Evolutionary conservation across 2,888 invertebrate genomes (phyloP).

Genomic region (Cistogaster globosa): DNA sequence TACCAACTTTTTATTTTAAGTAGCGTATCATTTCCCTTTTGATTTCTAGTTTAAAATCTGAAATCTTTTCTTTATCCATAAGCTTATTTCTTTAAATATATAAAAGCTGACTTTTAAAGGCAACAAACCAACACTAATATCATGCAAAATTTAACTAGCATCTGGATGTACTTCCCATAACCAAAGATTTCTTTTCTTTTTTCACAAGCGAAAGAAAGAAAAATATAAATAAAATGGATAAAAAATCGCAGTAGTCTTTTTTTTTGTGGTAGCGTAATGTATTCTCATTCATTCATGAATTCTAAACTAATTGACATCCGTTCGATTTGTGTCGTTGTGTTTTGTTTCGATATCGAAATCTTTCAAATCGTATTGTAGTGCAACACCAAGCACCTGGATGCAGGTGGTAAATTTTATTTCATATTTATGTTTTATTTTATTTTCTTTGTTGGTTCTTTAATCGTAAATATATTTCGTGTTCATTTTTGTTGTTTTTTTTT

Average conservation of each 20-base stretch:
- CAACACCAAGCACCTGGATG: conserved; percentile 77
- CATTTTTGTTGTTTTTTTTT: conserved; percentile 65
- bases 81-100: conserved; percentile 23
- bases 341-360: conserved; percentile 58
- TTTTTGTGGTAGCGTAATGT: conserved; percentile 53
- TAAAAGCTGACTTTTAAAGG: conserved; percentile 29
- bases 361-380: conserved; percentile 58
- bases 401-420: conserved; percentile 75
- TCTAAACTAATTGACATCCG: conserved; percentile 80
- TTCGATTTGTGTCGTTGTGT: conserved; percentile 66
- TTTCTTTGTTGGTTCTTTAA: conserved; percentile 45
- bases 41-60: not conserved
- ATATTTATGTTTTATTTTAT: conserved; percentile 50
- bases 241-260: conserved; percentile 56
- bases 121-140: conserved; percentile 33
- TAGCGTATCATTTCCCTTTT: not conserved
- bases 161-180: conserved; percentile 64
- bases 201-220: conserved; percentile 23
- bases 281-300: conserved; percentile 77
- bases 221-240: conserved; percentile 15
- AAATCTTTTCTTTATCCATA: not conserved
- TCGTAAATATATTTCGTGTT: conserved; percentile 67
- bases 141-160: conserved; percentile 63
- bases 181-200: conserved; percentile 36
- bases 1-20: not conserved